Evolutionary conservation across 2,113 vertebrate species (phyloP).

Genomic region (Bufo bufo): DNA sequence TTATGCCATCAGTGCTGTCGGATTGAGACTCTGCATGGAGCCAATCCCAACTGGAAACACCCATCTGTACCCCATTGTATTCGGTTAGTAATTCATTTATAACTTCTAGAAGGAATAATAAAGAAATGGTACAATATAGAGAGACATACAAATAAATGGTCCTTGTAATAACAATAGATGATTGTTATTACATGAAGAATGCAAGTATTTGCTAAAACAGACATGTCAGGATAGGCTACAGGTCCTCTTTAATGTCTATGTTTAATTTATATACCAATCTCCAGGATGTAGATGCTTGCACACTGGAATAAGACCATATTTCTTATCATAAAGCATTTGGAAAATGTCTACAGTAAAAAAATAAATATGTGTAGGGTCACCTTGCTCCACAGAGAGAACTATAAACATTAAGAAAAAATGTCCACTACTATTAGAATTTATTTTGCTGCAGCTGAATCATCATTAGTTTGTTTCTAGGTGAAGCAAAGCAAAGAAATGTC

Average conservation of each 20-base stretch:
- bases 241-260: neutral
- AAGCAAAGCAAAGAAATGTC: neutral
- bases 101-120: no score
- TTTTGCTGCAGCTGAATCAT: conserved; percentile 46
- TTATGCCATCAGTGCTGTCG: no score
- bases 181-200: no score
- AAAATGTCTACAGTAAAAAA: neutral
- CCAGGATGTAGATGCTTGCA: neutral
- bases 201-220: no score
- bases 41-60: no score
- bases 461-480: conserved; percentile 40
- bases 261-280: neutral
- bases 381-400: conserved; percentile 21
- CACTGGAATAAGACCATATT: neutral
- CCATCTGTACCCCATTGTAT: no score
- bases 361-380: neutral
- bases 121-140: no score
- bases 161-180: no score
- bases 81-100: no score
- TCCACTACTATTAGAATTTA: conserved; percentile 33
- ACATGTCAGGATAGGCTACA: no score
- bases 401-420: conserved; percentile 24
- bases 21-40: no score
- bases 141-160: no score
- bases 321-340: neutral